phyloP scores from a whole-genome alignment of 2,797 vertebrate genomes.

The Steatocranus sp. region DNA sequence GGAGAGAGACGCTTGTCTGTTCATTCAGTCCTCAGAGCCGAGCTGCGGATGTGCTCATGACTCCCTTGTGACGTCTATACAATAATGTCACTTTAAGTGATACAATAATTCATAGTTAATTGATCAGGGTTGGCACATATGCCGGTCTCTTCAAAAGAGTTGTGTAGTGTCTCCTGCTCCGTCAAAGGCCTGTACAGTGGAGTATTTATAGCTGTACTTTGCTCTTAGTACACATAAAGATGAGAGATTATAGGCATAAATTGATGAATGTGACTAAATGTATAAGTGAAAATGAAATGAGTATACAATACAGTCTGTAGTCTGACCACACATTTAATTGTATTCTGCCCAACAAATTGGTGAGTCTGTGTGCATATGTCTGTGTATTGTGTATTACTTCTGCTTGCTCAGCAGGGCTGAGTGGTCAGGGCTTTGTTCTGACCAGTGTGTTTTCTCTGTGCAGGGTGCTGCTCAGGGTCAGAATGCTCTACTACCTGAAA shows the following conservation, averaged over 20 bases:
- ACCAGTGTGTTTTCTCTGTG: conserved; percentile 61
- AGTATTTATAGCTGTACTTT: background rate
- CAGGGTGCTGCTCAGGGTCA: conserved; percentile 96
- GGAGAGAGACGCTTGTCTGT: conserved; percentile 26
- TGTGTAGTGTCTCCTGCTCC: background rate
- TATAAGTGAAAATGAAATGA: background rate
- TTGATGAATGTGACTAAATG: background rate
- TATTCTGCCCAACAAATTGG: conserved; percentile 15
- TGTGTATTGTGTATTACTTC: conserved; percentile 11
- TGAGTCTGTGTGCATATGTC: conserved; percentile 3
- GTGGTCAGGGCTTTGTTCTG: conserved; percentile 63
- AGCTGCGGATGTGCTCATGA: background rate
- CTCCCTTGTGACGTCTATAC: background rate
- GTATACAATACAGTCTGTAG: background rate
- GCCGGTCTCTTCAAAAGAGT: background rate
- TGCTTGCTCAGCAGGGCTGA: conserved; percentile 65
- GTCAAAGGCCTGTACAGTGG: background rate
- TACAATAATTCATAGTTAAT: background rate
- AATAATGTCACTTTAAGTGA: background rate
- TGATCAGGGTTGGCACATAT: background rate
- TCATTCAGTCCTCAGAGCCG: conserved; percentile 4
- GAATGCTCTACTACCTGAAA: conserved; percentile 99
- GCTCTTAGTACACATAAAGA: background rate
- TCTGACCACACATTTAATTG: conserved; percentile 19
- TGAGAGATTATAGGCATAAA: background rate